Base-by-base conservation (phyloP, 2,113 vertebrate species). In the Chamaetylas fuelleborni region DNA sequence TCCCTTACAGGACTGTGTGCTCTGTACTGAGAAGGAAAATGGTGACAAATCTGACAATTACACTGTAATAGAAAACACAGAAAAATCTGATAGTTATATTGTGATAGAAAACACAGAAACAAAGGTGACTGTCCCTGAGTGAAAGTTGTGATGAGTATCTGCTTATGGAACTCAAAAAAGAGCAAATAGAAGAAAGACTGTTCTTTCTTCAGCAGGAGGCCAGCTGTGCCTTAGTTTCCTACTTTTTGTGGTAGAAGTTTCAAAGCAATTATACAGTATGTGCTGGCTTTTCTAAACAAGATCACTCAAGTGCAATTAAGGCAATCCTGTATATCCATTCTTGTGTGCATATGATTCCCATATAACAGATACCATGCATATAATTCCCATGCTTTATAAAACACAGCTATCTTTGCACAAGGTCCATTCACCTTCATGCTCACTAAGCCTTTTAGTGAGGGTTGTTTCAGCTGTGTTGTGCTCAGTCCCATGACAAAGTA, bases 261-360 rank as follows among this genome's bases (percentile, higher is more conserved):
- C 7, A 36, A 36, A 36, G 36, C 36, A 43, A 25, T 77, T 10
- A 28, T 10, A 13, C 2, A 28, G 9, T 3, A 12, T 18, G 34
- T 43, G 6, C 13, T 43, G 25, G 8, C 11, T 50, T 64, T 42
- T 81, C 47, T 45, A 74, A 48, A 70, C 19, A 3, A 50, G 11
- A n/a, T 54, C 2, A 6, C 19, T 76, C 9, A 14, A 53, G 22
- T 57, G 54, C 11, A 36, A 43, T n/a, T 23, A 42, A 65, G 17
- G 36, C 33, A 74, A 8, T 36, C 8, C n/a, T 65, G 6, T 36
- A 5, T 28, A 14, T 16, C 7, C n/a, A 12, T 15, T 26, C 17
- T 3, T 26, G 4, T 40, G 9, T 22, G 3, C n/a, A 4, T 23
- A 8, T 43, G 31, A 50, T 50, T 33, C 24, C 2, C 0, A 8